Base-by-base conservation (phyloP, 1,140 invertebrate genomes). In the Sogatella furcifera region DNA sequence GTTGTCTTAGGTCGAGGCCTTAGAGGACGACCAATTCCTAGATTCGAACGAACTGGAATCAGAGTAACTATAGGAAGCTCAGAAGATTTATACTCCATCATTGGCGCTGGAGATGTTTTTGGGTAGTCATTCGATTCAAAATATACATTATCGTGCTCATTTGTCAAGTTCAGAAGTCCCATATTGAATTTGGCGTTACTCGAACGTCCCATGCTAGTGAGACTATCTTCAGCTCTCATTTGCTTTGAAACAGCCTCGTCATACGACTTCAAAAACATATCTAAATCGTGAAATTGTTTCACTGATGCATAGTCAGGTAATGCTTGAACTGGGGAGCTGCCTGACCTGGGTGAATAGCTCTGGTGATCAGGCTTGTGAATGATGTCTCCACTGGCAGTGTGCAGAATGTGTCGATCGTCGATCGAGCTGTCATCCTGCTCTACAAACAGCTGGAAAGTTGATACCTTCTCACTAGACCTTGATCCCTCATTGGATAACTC, bases 11-110 rank as follows among this genome's bases (percentile, higher is more conserved):
- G 80, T 59, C 78, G 67, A 28, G 76, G 77, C 64, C 80, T 67
- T 52, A 82, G 67, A 22, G 80, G 78, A 56, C 77, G 70, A 55
- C 78, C 77, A 15, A 80, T 72, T 19, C 79, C 80, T 13, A 80
- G 73, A 69, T 83, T 82, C 9, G 81, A 82, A 70, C 81, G 80
- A 21, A 79, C 80, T n/a, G 81, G 81, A 59, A 81, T 68, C 60
- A 83, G 69, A 24, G 81, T 83, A 11, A 81, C 79, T 24, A 81
- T 66, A 58, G 67, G 62, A 13, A 75, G 46, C 11, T 46, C 38
- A 54, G 59, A 15, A 10, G 59, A 34, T 49, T 59, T 57, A 14
- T 42, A n/a, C 13, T 54, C 38, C 42, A 41, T 49, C 21, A 22
- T 49, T 10, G 21, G 15, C 15, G 21, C 15, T 19, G 46, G 21